These are phyloP conservation scores for Trimorus sp. DNA, from an alignment of 2,888 invertebrate genomes.

Conservation along the genomic window DNA sequence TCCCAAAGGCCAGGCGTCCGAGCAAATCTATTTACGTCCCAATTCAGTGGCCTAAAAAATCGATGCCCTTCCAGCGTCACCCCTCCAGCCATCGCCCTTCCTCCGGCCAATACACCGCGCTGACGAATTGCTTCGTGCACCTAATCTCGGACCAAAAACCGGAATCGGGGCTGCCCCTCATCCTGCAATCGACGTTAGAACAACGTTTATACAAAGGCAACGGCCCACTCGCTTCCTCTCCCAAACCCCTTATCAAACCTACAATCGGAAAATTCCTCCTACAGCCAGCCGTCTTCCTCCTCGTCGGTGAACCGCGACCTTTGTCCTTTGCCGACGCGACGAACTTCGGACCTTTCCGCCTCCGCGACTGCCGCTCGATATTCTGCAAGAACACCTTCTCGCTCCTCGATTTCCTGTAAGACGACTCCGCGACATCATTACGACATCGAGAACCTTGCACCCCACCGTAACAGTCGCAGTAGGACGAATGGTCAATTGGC, in stretches of 20 bases:
- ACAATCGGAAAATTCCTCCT: background rate
- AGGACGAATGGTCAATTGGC: too few species aligned
- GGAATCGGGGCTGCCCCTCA: conserved; percentile 9
- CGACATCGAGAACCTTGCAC: too few species aligned
- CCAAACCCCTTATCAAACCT: too few species aligned
- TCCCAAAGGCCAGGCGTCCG: too few species aligned
- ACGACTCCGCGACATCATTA: too few species aligned
- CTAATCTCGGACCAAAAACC: conserved; percentile 3
- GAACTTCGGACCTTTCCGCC: background rate
- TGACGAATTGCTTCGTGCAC: conserved; percentile 17
- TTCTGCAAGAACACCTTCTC: too few species aligned
- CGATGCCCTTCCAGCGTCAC: background rate
- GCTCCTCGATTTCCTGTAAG: too few species aligned
- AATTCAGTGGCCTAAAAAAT: too few species aligned
- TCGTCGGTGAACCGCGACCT: background rate
- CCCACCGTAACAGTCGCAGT: too few species aligned
- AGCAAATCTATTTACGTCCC: too few species aligned
- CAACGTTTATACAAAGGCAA: conserved; percentile 18
- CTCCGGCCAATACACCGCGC: background rate
- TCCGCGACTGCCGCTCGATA: background rate
- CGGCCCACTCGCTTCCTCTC: conserved; percentile 13
- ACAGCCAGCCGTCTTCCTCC: background rate
- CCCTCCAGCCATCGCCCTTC: background rate
- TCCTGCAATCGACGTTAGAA: conserved; percentile 25
- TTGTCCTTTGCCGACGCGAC: background rate